Base-by-base conservation (phyloP, 2,797 vertebrate species). In the Enteromius fasciolatus region DNA sequence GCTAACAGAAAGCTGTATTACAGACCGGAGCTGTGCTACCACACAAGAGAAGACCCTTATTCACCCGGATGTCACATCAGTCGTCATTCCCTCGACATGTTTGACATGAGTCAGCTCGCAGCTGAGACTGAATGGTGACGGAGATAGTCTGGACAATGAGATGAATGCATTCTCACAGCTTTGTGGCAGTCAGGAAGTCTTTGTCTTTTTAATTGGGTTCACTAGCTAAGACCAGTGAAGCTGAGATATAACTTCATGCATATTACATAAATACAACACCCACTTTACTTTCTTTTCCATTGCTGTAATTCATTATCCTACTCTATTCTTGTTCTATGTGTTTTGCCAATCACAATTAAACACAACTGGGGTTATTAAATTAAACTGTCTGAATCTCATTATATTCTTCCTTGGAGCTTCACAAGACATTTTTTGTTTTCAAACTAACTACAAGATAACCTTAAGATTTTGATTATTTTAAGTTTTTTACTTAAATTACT, bases 171-270 rank as follows among this genome's bases (percentile, higher is more conserved):
- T 64, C 44, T 80, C 25, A 33, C 12, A 63, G 68, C 68, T 81
- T 48, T 39, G 44, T 41, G 28, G 3, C 5, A 5, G 44, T 63
- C 69, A 63, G 14, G 3, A 6, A 6, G 61, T 76, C 41, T 41
- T 57, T 78, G 18, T 48, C 31, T 64, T 78, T 77, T 73, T 82
- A 83, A 82, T 82, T 76, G 57, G 57, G 44, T 79, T 82, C 76
- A 72, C 54, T 48, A 63, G 25, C 66, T 76, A 61, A 20, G 52
- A 76, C 17, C 31, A 52, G 39, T 59, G 36, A 76, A 61, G 23
- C 57, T 14, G 48, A 82, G 31, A 77, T 61, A 69, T 84, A 31
- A 75, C 36, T 84, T 39, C 41, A 67, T n/a, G 23, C 52, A 72
- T 66, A 39, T 61, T 64, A 64, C 20, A 67, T 12, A 41, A 14